Evolutionary conservation across 1,140 invertebrate genomes (phyloP), one percentile per base, ranked within the genome.

Genomic region (Drosophila neocordata): DNA sequence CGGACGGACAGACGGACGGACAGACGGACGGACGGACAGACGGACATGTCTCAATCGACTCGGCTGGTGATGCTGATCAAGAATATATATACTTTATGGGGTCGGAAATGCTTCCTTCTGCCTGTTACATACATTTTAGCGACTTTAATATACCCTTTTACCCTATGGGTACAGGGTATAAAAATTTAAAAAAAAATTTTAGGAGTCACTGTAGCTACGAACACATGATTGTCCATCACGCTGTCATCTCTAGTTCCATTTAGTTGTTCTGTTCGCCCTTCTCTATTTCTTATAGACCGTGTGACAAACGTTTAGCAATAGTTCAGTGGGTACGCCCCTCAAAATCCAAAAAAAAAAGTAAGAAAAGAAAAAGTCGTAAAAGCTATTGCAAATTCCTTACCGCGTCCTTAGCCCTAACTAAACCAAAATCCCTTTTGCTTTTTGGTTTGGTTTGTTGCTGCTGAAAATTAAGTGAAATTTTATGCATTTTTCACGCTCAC

Each of bases 391-490:
- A 65, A 65, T 35, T 22, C 52, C 59, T 67, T 52, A 1, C 3
- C 8, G 41, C 37, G n/a, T 41, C 13, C 41, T 20, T 48, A 11
- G 41, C 41, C 13, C 13, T 13, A 9, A 60, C 38, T 34, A 22
- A 41, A 60, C n/a, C 13, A 34, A 51, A 11, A 38, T 20, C 18
- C 65, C 9, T 48, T 48, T 48, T 70, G 60, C 61, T 63, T 59
- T 70, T 69, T 34, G 70, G 51, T 48, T 41, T 24, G 37, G 15
- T 48, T 18, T 48, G 15, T 48, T 48, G 15, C n/a, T 48, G 56
- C 38, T 73, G 69, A 77, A 87, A 89, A 89, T 90, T 87, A 89
- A 89, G 82, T 89, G 81, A 90, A 89, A 87, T 89, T 89, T 89
- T 89, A 89, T 89, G 87, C 87, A 89, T 90, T 89, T 89, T 89